A percentile compares a stretch with the other conserved stretches of the same genome.
These are phyloP conservation scores for Adelges cooleyi DNA, from an alignment of 1,140 invertebrate species.

Conservation along the genomic window DNA sequence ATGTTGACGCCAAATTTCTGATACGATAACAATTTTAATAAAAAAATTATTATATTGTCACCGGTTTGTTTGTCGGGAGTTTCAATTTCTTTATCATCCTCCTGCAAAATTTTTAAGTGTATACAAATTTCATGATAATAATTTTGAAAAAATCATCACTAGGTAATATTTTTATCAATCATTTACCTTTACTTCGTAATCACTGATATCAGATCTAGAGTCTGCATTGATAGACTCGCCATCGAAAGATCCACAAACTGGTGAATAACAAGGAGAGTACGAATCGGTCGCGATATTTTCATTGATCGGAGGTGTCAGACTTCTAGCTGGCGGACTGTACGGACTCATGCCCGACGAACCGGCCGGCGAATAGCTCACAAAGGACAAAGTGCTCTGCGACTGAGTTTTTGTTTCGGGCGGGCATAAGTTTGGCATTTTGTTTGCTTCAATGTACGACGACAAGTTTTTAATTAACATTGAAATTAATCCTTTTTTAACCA, in stretches of 20 bases:
- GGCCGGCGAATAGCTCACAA: not conserved
- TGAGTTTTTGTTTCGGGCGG: not conserved
- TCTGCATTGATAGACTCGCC: slow-evolving; percentile 5
- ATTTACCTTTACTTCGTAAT: not conserved
- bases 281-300: not conserved
- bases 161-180: not conserved
- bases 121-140: not conserved
- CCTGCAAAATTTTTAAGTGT: too few species aligned
- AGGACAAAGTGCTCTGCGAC: not conserved
- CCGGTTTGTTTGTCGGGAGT: not conserved
- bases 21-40: not conserved
- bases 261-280: slow-evolving; percentile 16
- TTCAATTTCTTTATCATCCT: not conserved
- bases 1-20: not conserved
- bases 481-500: slow-evolving; percentile 21
- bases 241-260: slow-evolving; percentile 15
- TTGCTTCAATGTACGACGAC: slow-evolving; percentile 14
- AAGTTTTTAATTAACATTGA: slow-evolving; percentile 12
- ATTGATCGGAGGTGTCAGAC: not conserved
- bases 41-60: not conserved
- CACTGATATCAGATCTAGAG: slow-evolving; percentile 5
- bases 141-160: not conserved
- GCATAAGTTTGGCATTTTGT: not conserved
- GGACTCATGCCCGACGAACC: slow-evolving; percentile 5
- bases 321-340: not conserved